These are phyloP conservation scores for Trachythela sp. DNA, from an alignment of 64 coral and sea anemone species.

Conservation along the genomic window DNA sequence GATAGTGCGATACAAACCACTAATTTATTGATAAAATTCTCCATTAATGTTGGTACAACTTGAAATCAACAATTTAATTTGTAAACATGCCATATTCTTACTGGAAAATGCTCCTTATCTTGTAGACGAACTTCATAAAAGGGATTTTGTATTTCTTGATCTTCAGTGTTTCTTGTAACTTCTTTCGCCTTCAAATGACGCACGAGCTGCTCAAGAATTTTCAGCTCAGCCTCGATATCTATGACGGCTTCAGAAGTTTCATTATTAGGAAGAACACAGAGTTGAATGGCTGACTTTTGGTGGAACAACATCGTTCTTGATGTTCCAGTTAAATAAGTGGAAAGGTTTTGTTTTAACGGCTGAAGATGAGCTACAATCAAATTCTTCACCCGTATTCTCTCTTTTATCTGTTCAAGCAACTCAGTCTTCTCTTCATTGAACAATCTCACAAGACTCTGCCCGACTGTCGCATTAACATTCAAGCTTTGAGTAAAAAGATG, in stretches of 20 bases:
- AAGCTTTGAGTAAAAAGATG: background rate
- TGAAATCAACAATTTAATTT: background rate
- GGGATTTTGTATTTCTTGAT: too few relatives aligned
- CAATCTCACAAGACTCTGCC: constrained; percentile 23
- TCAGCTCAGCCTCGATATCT: background rate
- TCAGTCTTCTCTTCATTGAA: constrained; percentile 28
- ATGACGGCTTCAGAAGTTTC: too few relatives aligned
- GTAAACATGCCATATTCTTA: background rate
- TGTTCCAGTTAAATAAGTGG: too few relatives aligned
- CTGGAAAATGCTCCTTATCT: constrained; percentile 16
- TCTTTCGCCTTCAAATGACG: background rate
- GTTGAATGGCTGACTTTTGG: too few relatives aligned
- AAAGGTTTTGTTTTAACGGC: background rate
- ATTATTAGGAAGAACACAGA: too few relatives aligned
- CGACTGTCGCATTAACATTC: constrained; percentile 7
- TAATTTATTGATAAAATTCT: background rate
- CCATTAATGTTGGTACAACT: too few relatives aligned
- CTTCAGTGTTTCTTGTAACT: too few relatives aligned
- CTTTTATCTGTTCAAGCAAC: constrained; percentile 23
- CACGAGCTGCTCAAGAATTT: background rate
- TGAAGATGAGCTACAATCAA: background rate
- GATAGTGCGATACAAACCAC: too few relatives aligned
- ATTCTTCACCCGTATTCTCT: constrained; percentile 5
- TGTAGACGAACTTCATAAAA: constrained; percentile 29
- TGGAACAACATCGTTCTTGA: too few relatives aligned